Conservation (phyloP, 2,797 vertebrate genomes). For the Otus scops region DNA sequence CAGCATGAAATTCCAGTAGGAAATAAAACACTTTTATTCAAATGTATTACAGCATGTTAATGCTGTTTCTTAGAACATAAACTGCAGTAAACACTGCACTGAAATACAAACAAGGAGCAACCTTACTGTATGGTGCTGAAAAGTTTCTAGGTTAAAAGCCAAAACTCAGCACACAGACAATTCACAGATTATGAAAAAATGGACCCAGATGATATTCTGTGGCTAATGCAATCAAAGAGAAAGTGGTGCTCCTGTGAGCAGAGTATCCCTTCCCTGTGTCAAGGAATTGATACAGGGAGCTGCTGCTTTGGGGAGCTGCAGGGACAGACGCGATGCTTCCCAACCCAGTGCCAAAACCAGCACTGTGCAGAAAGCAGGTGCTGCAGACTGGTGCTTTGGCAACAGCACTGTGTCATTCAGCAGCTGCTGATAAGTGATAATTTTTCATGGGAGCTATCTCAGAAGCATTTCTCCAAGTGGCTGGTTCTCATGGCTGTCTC, state of each 20-base stretch:
- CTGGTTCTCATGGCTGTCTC: background rate
- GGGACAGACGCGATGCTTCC: background rate
- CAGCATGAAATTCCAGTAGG: slow-evolving; percentile 34
- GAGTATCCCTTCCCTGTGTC: rapidly evolving
- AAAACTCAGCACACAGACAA: background rate
- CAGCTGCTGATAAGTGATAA: background rate
- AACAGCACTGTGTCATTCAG: background rate
- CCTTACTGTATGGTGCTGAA: background rate
- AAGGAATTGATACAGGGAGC: background rate
- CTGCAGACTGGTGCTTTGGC: slow-evolving; percentile 1
- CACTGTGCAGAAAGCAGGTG: background rate
- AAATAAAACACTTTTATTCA: slow-evolving; percentile 23
- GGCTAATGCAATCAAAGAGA: background rate
- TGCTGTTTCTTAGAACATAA: background rate
- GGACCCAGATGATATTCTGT: background rate
- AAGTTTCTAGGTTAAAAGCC: background rate
- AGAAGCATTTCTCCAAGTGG: background rate
- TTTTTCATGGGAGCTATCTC: background rate
- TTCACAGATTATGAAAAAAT: rapidly evolving
- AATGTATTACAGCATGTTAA: background rate
- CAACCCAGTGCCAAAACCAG: background rate
- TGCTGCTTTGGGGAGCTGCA: background rate
- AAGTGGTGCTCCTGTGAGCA: background rate
- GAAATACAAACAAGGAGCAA: background rate
- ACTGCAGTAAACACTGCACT: background rate